Conservation (phyloP, 2,113 vertebrate species). For the Taxidea taxus region DNA sequence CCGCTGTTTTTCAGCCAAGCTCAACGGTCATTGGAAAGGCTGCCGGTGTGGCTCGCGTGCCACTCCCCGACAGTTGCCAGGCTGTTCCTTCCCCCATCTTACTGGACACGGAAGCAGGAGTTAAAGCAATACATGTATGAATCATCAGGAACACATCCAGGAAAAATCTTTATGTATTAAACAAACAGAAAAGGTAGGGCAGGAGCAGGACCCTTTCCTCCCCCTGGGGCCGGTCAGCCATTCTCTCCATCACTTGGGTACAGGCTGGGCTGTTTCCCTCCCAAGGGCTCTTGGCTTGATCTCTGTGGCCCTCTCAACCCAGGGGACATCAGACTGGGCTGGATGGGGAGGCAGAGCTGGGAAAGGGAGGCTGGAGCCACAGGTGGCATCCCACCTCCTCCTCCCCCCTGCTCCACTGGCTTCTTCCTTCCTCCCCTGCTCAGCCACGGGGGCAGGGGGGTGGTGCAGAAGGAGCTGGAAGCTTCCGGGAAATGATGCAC, state of each 20-base stretch:
- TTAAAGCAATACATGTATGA: not conserved
- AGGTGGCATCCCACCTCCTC: not conserved
- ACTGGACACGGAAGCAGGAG: not conserved
- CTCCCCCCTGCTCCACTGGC: too few species aligned
- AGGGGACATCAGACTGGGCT: too few species aligned
- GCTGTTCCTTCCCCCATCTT: not conserved
- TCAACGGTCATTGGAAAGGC: not conserved
- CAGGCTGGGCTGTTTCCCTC: not conserved
- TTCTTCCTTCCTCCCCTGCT: not conserved
- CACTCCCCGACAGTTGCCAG: accelerated
- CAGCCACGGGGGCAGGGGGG: not conserved
- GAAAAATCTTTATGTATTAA: not conserved
- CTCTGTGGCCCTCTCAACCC: not conserved
- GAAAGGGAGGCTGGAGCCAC: not conserved
- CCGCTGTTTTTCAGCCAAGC: too few species aligned
- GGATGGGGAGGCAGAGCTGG: not conserved
- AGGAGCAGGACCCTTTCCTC: accelerated
- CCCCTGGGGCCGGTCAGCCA: not conserved
- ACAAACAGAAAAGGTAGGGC: not conserved
- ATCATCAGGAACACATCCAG: not conserved
- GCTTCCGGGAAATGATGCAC: not conserved
- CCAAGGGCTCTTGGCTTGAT: not conserved
- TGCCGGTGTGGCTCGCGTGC: not conserved
- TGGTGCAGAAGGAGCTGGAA: not conserved
- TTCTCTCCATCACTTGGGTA: not conserved